phyloP scores from a whole-genome alignment of 2,797 vertebrate species.

The Sebastes minor region DNA sequence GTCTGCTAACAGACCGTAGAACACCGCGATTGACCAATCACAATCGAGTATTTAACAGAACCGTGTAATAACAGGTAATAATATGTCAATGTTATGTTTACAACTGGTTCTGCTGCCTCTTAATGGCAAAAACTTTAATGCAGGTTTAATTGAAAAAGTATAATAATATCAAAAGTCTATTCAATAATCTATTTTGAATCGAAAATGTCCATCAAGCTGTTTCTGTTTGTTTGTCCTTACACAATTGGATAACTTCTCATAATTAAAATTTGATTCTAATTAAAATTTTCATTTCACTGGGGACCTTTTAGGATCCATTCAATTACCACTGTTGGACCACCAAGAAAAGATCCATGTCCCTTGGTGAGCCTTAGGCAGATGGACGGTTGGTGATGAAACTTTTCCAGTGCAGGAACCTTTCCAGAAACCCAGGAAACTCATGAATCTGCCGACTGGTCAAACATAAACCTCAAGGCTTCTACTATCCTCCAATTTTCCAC shows the following conservation, averaged over 20 bases:
- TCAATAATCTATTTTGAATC: not conserved
- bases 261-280: not conserved
- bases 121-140: not conserved
- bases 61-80: no score
- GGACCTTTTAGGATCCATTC: not conserved
- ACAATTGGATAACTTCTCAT: not conserved
- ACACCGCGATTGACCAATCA: no score
- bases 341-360: not conserved
- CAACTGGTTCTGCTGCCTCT: no score
- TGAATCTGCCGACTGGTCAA: not conserved
- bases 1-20: no score
- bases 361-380: not conserved
- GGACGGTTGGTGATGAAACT: not conserved
- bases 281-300: not conserved
- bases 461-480: not conserved
- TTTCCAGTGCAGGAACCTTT: not conserved
- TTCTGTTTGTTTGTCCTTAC: not conserved
- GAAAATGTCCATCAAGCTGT: not conserved
- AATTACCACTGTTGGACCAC: not conserved
- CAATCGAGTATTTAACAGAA: no score
- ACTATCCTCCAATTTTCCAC: not conserved
- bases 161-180: not conserved
- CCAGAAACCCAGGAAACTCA: not conserved
- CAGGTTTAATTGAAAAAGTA: not conserved
- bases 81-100: no score